Evolutionary conservation across 2,113 vertebrate genomes (phyloP).

Genomic region (Cercopithecus mona): DNA sequence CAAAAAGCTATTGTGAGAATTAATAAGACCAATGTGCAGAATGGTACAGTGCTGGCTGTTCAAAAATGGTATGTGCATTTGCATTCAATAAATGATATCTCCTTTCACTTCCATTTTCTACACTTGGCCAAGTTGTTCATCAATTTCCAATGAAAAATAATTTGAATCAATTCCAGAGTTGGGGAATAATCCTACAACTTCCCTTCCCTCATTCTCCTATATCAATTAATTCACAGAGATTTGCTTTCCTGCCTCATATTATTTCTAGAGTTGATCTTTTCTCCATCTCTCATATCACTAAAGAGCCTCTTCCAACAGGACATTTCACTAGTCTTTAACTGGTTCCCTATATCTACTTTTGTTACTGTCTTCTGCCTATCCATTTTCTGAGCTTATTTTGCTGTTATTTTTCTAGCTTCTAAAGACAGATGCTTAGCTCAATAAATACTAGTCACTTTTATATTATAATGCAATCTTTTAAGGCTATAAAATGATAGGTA

Average conservation of each 20-base stretch:
- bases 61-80: not conserved
- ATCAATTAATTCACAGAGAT: not conserved
- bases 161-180: not conserved
- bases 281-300: not conserved
- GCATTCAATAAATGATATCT: not conserved
- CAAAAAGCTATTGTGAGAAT: not conserved
- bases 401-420: constrained; percentile 16
- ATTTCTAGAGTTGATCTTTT: not conserved
- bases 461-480: not conserved
- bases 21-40: not conserved
- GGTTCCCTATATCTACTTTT: not conserved
- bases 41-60: not conserved
- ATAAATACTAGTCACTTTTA: not conserved
- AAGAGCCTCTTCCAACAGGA: not conserved
- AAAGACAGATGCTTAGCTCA: not conserved
- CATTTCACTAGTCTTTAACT: not conserved
- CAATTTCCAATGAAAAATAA: not conserved
- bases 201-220: not conserved
- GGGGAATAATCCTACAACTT: not conserved
- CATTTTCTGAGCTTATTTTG: not conserved
- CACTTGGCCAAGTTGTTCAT: not conserved
- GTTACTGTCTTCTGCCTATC: not conserved
- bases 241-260: not conserved
- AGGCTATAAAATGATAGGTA: not conserved
- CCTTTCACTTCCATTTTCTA: not conserved